phyloP scores from a whole-genome alignment of 2,888 invertebrate species.

The Autographa pulchrina region DNA sequence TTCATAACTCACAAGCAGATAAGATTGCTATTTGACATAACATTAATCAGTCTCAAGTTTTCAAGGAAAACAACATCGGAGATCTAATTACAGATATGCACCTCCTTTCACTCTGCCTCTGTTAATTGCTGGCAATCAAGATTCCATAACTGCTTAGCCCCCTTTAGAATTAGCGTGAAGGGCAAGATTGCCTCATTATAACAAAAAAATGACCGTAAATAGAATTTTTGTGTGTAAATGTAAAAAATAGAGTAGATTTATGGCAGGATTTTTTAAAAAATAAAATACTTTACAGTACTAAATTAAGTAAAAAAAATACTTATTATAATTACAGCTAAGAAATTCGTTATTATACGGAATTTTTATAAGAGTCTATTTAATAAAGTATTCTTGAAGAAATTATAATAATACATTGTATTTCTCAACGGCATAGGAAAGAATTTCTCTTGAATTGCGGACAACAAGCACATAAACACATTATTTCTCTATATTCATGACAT shows the following conservation, averaged over 20 bases:
- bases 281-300: too few relatives aligned
- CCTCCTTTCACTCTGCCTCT: constrained; percentile 67
- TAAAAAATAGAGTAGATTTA: too few relatives aligned
- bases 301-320: too few relatives aligned
- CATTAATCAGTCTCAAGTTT: constrained; percentile 59
- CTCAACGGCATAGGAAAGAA: neutral
- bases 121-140: constrained; percentile 54
- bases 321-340: too few relatives aligned
- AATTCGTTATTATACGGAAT: too few relatives aligned
- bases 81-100: constrained; percentile 70
- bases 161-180: constrained; percentile 39
- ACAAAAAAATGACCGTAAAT: too few relatives aligned
- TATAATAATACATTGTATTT: neutral
- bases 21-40: constrained; percentile 52
- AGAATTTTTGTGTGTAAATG: too few relatives aligned
- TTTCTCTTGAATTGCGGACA: constrained; percentile 1
- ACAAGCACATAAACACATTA: constrained; percentile 2
- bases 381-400: neutral
- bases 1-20: constrained; percentile 51
- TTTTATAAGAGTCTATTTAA: neutral
- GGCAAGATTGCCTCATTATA: constrained; percentile 20
- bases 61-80: constrained; percentile 68
- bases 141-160: constrained; percentile 50
- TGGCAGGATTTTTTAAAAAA: too few relatives aligned
- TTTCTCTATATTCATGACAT: neutral